Evolutionary conservation across 2,797 vertebrate species (phyloP).

Genomic region (Chelonia mydas): DNA sequence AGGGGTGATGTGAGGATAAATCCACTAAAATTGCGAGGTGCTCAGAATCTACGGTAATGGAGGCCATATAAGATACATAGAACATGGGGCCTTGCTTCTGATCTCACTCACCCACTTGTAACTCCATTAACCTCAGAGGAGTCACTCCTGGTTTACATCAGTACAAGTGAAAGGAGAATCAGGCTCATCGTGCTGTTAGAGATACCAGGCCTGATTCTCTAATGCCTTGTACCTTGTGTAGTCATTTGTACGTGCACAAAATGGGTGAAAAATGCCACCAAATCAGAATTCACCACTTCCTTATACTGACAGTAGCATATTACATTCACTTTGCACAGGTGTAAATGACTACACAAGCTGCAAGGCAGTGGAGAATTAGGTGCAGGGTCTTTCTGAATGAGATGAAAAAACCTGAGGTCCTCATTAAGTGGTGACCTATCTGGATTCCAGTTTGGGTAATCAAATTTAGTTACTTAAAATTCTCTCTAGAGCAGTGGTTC

Average conservation of each 20-base stretch:
- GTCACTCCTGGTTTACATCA: neutral
- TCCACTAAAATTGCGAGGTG: neutral
- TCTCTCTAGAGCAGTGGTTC: neutral
- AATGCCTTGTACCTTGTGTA: neutral
- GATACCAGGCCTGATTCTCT: neutral
- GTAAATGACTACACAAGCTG: neutral
- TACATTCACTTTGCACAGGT: neutral
- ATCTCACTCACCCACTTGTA: neutral
- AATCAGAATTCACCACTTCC: neutral
- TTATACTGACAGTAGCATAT: neutral
- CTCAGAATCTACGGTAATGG: neutral
- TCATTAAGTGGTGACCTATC: neutral
- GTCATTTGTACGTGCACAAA: neutral
- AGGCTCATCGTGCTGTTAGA: neutral
- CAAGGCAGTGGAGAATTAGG: neutral
- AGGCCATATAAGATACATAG: neutral
- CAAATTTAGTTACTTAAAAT: neutral
- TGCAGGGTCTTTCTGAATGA: neutral
- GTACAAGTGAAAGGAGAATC: neutral
- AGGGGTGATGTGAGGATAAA: neutral
- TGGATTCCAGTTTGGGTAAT: neutral
- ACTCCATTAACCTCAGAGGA: neutral
- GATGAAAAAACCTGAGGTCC: neutral
- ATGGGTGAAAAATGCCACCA: neutral
- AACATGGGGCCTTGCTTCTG: neutral